phyloP scores from a whole-genome alignment of 2,113 vertebrate species.

The Xenopus borealis region DNA sequence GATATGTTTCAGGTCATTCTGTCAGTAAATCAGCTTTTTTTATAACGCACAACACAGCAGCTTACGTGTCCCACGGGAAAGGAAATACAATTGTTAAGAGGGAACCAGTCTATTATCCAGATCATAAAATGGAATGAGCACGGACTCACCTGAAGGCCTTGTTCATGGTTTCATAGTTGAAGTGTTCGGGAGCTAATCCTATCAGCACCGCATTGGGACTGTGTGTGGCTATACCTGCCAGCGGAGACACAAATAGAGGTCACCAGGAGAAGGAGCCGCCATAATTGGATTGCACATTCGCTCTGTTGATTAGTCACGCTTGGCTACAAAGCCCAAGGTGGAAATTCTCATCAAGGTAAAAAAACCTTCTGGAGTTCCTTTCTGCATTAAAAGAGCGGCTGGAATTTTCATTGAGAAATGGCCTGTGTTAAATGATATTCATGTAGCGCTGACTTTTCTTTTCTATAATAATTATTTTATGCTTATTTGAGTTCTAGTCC shows the following conservation, averaged over 20 bases:
- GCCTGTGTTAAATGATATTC: background rate
- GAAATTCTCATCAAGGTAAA: constrained; percentile 37
- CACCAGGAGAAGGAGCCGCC: constrained; percentile 9
- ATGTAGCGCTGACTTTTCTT: background rate
- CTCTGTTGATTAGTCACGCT: constrained; percentile 36
- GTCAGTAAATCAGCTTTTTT: background rate
- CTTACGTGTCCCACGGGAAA: constrained; percentile 5
- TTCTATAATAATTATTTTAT: background rate
- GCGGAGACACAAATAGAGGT: constrained; percentile 27
- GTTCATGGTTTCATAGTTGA: constrained; percentile 89
- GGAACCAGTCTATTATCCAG: constrained; percentile 31
- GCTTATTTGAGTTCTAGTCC: background rate
- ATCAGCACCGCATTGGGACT: constrained; percentile 90
- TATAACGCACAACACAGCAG: background rate
- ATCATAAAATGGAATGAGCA: constrained; percentile 19
- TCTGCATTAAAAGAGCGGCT: too few species aligned
- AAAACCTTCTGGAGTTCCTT: background rate
- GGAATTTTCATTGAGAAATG: background rate
- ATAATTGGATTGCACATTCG: constrained; percentile 22
- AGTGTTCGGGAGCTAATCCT: constrained; percentile 87
- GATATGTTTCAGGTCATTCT: background rate
- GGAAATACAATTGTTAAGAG: constrained; percentile 25
- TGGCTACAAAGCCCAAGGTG: constrained; percentile 33
- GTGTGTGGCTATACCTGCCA: constrained; percentile 76
- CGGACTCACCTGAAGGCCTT: constrained; percentile 79